phyloP scores from a whole-genome alignment of 2,888 invertebrate species.

The Antitype chi region DNA sequence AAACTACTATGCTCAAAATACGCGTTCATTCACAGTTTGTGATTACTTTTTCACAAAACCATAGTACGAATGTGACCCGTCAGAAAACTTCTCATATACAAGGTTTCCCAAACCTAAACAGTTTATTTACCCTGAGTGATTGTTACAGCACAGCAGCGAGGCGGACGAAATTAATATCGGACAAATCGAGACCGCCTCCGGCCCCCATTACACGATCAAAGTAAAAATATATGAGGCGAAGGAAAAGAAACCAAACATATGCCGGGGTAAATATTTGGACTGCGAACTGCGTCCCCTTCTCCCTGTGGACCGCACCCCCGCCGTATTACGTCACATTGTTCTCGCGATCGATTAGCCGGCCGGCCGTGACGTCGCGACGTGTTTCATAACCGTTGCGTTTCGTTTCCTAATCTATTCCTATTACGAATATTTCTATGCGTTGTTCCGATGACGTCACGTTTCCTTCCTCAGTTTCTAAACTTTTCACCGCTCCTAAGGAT shows the following conservation, averaged over 20 bases:
- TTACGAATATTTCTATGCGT: slow-evolving; percentile 57
- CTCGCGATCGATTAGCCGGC: slow-evolving; percentile 86
- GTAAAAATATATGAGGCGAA: slow-evolving; percentile 90
- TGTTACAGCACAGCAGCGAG: slow-evolving; percentile 69
- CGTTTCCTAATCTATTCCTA: slow-evolving; percentile 65
- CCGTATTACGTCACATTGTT: slow-evolving; percentile 88
- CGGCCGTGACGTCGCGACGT: slow-evolving; percentile 80
- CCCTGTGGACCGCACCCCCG: slow-evolving; percentile 74
- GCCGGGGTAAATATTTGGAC: slow-evolving; percentile 88
- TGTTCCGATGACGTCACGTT: slow-evolving; percentile 52
- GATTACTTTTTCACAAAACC: slow-evolving; percentile 17
- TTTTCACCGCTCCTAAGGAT: slow-evolving; percentile 48
- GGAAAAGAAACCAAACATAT: slow-evolving; percentile 90
- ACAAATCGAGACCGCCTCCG: slow-evolving; percentile 85
- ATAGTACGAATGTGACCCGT: neutral
- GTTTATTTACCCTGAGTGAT: slow-evolving; percentile 72
- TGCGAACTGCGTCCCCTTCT: slow-evolving; percentile 76
- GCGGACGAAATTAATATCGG: slow-evolving; percentile 86
- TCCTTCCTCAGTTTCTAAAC: slow-evolving; percentile 33
- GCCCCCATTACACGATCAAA: slow-evolving; percentile 88
- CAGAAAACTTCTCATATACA: slow-evolving; percentile 40
- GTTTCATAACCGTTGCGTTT: slow-evolving; percentile 78
- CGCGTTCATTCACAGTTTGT: slow-evolving; percentile 1
- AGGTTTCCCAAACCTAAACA: slow-evolving; percentile 67
- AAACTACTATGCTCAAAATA: slow-evolving; percentile 23